Base-by-base conservation (phyloP, 2,797 vertebrate species). In the Etheostoma nigrum region DNA sequence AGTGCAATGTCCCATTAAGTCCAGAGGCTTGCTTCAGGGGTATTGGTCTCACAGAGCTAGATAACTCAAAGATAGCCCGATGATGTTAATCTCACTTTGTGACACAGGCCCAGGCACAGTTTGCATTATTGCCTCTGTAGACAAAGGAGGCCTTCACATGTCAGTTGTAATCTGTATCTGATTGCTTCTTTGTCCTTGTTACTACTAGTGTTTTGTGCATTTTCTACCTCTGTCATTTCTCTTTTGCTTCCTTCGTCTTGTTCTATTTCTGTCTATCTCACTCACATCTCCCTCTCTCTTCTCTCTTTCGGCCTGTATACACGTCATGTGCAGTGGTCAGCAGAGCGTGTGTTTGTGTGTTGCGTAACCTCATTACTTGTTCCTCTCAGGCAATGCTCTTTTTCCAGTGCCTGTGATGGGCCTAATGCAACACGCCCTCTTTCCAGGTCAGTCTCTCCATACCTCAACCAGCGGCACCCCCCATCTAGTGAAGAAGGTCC, bases 361-460 rank as follows among this genome's bases (percentile, higher is more conserved):
- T 90, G 67, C 67, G 11, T 86, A 89, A 92, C 67, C 66, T 44
- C 44, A 42, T 18, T 18, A 53, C 63, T 59, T 42, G 68, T 76
- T 77, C 57, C 63, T n/a, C 61, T 66, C 25, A 54, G 66, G 51
- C 69, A 25, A 19, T 0, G 1, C 55, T 57, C 23, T 67, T 61
- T 53, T 57, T 70, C 27, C 47, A 61, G 51, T 16, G 23, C 69
- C 53, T 57, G 6, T 60, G 72, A 79, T 36, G 23, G 40, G 14
- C 14, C 51, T 80, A 74, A 81, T 78, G 27, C n/a, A 55, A 25
- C 55, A 3, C 54, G 68, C 21, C 14, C 72, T 54, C 59, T 59
- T 33, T 85, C 19, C 90, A 99, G 98, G 97, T 95, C 98, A 99
- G 81, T 97, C 97, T 79, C 94, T 98, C 91, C 97, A 99, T 75